Evolutionary conservation across 2,113 vertebrate species (phyloP), one percentile per base, ranked within the genome.

Genomic region (Cathartes aura): DNA sequence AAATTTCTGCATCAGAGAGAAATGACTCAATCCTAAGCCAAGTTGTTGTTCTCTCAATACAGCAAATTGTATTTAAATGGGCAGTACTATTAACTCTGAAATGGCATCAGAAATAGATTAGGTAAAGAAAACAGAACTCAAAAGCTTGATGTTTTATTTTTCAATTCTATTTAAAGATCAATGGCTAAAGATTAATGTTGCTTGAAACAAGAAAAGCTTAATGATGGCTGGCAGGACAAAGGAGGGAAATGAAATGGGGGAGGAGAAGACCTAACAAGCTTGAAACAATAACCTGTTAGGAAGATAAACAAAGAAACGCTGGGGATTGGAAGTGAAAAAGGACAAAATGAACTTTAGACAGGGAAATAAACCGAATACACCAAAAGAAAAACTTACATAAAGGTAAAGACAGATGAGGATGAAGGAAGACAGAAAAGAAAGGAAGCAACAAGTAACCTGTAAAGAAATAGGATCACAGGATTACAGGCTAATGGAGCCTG

Each of bases 11-110:
- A 88, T 36, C 59, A 55, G 59, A 86, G 10, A 62, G 32, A 93
- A 94, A 86, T 90, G 4, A 88, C 85, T 96, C 72, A 93, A 90
- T 53, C 66, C 29, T 59, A 62, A 93, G 63, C 76, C 95, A 90
- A 89, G 21, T 13, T 73, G 52, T 32, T 82, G 8, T 87, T 82
- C 58, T 87, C 58, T 79, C 70, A 58, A 20, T 23, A 66, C 8
- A 86, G 24, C 62, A 82, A 87, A 34, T 13, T 75, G n/a, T 59
- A 56, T 56, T 91, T 82, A 89, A 78, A 70, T 79, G 23, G 42
- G 36, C 38, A 56, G 14, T 10, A 75, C 50, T 4, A 7, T 79
- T 68, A 91, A 88, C 29, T 56, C n/a, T 78, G 64, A 80, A 73
- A 83, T 45, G 9, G 8, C 45, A 50, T 42, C 38, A 81, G 59